phyloP scores from a whole-genome alignment of 1,140 invertebrate species.

The Myzus persicae region DNA sequence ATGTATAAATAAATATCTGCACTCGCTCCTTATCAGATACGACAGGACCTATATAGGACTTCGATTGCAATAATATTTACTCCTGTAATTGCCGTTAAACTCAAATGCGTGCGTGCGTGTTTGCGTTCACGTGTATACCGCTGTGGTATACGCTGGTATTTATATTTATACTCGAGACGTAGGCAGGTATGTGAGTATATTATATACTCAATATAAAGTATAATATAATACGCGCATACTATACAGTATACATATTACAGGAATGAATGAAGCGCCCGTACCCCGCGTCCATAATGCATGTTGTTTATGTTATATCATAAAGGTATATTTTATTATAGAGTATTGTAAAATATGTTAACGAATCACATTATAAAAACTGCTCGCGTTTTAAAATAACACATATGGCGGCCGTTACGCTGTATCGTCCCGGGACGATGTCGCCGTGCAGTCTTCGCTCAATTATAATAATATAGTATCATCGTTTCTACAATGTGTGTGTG shows the following conservation, averaged over 20 bases:
- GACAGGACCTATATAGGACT: background rate
- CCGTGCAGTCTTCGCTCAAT: slow-evolving; percentile 5
- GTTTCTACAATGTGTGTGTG: background rate
- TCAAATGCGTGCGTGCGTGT: background rate
- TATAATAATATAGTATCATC: slow-evolving; percentile 14
- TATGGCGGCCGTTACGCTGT: background rate
- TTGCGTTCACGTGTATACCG: background rate
- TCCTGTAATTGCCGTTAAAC: background rate
- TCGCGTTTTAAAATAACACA: slow-evolving; percentile 3
- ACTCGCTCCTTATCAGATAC: background rate
- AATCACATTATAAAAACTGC: background rate
- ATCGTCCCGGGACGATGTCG: background rate
- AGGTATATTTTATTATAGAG: background rate
- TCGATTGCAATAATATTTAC: background rate
- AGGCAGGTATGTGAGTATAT: background rate
- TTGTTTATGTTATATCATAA: background rate
- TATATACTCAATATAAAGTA: too few relatives aligned
- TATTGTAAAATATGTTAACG: slow-evolving; percentile 9
- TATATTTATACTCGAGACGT: background rate
- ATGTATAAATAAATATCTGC: background rate
- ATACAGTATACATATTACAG: background rate
- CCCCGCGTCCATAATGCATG: background rate
- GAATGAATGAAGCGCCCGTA: background rate
- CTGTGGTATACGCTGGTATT: background rate
- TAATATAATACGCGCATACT: background rate